Conservation (phyloP, 2,888 invertebrate genomes). For the Tipula unca region DNA sequence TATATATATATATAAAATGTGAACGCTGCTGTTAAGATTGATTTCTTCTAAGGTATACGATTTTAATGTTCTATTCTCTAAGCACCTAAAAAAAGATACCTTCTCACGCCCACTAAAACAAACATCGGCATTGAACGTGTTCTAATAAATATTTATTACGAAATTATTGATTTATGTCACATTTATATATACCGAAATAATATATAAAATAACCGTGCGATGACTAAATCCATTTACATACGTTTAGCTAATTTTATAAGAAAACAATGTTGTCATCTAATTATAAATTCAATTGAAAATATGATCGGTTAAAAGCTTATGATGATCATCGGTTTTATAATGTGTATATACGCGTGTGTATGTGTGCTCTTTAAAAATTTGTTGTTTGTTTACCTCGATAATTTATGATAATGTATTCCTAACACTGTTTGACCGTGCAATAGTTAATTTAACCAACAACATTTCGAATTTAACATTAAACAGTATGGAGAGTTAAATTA, state of each 20-base stretch:
- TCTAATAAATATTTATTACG: not conserved
- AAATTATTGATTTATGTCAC: not conserved
- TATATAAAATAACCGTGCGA: not conserved
- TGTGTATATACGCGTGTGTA: no score
- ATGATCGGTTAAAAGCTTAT: not conserved
- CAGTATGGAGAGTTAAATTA: not conserved
- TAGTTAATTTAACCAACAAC: no score
- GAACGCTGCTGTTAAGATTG: no score
- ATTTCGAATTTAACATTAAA: not conserved
- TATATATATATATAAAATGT: no score
- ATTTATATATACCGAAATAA: not conserved
- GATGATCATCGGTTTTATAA: not conserved
- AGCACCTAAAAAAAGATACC: not conserved
- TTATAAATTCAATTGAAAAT: not conserved
- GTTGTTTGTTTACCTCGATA: no score
- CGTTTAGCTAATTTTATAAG: not conserved
- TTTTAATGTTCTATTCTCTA: not conserved
- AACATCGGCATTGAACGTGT: not conserved
- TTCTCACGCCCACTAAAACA: not conserved
- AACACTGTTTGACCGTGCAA: not conserved
- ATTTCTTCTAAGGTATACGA: no score
- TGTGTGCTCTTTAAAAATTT: not conserved
- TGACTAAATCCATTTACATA: not conserved
- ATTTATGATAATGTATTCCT: not conserved
- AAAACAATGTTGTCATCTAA: slow-evolving; percentile 14